Evolutionary conservation across 2,113 vertebrate genomes (phyloP).

Genomic region (Atractosteus spatula): DNA sequence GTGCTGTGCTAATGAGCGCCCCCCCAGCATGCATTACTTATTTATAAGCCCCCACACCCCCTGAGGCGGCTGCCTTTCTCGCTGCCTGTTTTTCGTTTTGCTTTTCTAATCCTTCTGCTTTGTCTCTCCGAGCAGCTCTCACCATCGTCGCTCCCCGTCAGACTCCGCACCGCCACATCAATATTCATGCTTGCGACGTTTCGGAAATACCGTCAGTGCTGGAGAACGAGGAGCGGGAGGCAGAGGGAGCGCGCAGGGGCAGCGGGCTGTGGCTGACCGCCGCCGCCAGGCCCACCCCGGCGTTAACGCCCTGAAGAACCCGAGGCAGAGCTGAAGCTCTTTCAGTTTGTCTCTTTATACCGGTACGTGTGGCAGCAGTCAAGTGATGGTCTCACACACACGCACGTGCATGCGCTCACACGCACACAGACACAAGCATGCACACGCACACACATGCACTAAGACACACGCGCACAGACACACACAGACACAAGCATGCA

Average conservation of each 20-base stretch:
- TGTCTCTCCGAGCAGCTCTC: constrained; percentile 29
- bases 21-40: constrained; percentile 47
- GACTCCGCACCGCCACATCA: constrained; percentile 24
- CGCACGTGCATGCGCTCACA: not conserved
- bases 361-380: not conserved
- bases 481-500: not conserved
- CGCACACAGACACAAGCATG: not conserved
- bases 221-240: not conserved
- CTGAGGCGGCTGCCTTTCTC: constrained; percentile 34
- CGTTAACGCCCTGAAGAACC: not conserved
- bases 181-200: constrained; percentile 37
- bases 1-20: constrained; percentile 44
- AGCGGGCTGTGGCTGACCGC: not conserved
- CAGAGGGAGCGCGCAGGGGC: not conserved
- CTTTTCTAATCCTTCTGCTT: constrained; percentile 43
- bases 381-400: not conserved
- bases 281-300: not conserved
- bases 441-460: not conserved
- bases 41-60: constrained; percentile 43
- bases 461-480: not conserved
- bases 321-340: not conserved
- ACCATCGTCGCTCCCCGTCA: not conserved
- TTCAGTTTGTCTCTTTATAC: constrained; percentile 4
- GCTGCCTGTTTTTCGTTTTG: constrained; percentile 32
- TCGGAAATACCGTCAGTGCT: constrained; percentile 28